phyloP scores from a whole-genome alignment of 2,888 invertebrate genomes.

The Phyllotreta striolata region DNA sequence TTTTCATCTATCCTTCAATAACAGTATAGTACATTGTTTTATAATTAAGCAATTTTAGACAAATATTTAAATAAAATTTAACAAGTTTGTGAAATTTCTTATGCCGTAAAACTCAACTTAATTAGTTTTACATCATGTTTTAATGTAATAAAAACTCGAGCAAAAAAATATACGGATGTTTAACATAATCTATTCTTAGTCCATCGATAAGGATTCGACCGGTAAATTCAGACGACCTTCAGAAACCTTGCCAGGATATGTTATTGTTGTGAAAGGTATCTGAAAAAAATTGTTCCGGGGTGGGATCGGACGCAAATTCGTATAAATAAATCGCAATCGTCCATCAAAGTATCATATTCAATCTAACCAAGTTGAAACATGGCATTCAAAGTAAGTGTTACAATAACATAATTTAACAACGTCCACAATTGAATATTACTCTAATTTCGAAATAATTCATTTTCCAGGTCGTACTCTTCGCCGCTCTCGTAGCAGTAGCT shows the following conservation, averaged over 20 bases:
- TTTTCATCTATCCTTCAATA: no score
- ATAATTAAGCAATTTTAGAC: no score
- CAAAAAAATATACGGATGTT: constrained; percentile 1
- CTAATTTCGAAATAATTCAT: background rate
- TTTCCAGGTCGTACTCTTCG: constrained; percentile 41
- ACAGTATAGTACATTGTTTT: no score
- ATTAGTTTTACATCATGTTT: no score
- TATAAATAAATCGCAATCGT: constrained; percentile 22
- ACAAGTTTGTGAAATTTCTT: no score
- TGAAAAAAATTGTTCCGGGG: constrained; percentile 33
- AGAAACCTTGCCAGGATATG: constrained; percentile 36
- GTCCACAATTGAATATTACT: background rate
- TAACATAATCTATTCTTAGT: background rate
- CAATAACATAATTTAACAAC: background rate
- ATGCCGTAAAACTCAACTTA: no score
- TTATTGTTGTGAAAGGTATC: constrained; percentile 36
- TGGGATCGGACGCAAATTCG: constrained; percentile 20
- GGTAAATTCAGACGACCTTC: constrained; percentile 30
- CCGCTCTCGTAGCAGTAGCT: constrained; percentile 43
- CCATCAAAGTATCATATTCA: constrained; percentile 19
- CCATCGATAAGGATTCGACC: constrained; percentile 7
- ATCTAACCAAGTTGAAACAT: constrained; percentile 34
- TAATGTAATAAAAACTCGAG: background rate
- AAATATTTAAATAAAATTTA: no score
- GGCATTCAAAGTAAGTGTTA: constrained; percentile 49